Conservation (phyloP, 2,113 vertebrate genomes). For the Paratilapia polleni region DNA sequence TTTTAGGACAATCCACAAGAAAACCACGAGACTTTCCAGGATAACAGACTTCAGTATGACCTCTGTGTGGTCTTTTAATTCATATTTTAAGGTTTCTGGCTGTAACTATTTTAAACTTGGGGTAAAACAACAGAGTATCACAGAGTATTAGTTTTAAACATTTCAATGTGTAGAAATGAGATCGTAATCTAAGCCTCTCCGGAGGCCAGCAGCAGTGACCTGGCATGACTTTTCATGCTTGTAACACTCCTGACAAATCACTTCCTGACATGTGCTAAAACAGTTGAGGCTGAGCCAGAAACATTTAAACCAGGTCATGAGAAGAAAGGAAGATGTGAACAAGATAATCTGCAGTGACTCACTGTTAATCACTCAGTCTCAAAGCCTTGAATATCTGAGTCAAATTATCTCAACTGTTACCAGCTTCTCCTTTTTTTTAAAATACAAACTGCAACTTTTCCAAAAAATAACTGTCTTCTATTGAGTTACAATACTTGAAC, state of each 20-base stretch:
- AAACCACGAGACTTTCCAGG: slow-evolving; percentile 29
- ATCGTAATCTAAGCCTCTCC: background rate
- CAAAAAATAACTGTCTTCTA: too few species aligned
- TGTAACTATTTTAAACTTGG: background rate
- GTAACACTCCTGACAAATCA: background rate
- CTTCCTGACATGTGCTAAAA: slow-evolving; percentile 14
- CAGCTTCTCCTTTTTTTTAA: slow-evolving; percentile 1
- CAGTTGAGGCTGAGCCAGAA: background rate
- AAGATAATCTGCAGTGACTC: slow-evolving; percentile 17
- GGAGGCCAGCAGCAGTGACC: background rate
- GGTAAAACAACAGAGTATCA: background rate
- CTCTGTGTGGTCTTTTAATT: background rate
- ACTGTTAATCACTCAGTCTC: slow-evolving; percentile 13
- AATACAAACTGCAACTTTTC: background rate
- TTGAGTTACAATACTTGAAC: background rate
- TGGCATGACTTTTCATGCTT: background rate
- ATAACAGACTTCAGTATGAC: background rate
- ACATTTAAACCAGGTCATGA: background rate
- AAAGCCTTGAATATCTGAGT: background rate
- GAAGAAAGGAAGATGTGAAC: background rate
- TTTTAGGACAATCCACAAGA: background rate
- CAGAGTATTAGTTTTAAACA: background rate
- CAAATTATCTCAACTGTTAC: slow-evolving; percentile 8
- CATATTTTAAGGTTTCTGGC: background rate
- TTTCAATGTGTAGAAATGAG: background rate